phyloP scores from a whole-genome alignment of 2,113 vertebrate species.

The Tenebrosternarchus preto region DNA sequence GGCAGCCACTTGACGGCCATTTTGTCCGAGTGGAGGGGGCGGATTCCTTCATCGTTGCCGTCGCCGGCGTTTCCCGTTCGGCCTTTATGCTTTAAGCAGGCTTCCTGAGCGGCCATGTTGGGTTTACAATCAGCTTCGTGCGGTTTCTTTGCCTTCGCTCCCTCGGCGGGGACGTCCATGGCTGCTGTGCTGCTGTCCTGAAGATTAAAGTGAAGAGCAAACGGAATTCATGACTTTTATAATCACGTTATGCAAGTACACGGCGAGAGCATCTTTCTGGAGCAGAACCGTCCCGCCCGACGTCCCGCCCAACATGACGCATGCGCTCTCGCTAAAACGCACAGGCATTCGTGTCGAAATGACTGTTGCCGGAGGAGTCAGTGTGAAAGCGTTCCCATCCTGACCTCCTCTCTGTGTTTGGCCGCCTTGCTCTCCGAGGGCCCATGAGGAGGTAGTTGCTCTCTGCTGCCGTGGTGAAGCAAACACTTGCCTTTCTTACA shows the following conservation, averaged over 20 bases:
- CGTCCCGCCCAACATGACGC: background rate
- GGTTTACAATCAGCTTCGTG: background rate
- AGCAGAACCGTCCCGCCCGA: no score
- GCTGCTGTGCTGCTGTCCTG: conserved; percentile 26
- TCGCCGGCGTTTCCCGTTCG: conserved; percentile 13
- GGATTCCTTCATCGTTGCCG: background rate
- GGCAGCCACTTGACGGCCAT: conserved; percentile 16
- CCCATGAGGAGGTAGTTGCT: conserved; percentile 31
- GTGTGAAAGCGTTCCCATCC: conserved; percentile 1
- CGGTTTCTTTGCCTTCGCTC: background rate
- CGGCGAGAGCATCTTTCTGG: background rate
- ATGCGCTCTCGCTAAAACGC: background rate
- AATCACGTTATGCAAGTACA: background rate
- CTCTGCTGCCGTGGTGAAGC: conserved; percentile 49
- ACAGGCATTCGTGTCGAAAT: background rate
- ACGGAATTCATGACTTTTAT: no score
- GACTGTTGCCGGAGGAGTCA: background rate
- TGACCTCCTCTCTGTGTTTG: conserved; percentile 59
- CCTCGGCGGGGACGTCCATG: conserved; percentile 5
- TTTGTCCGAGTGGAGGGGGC: conserved; percentile 12
- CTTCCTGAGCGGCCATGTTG: background rate
- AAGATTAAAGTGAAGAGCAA: conserved; percentile 12
- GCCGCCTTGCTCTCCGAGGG: background rate
- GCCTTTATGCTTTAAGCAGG: conserved; percentile 1
- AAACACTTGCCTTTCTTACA: conserved; percentile 40